Conservation (phyloP, 2,797 vertebrate species). For the Anguilla megastoma region DNA sequence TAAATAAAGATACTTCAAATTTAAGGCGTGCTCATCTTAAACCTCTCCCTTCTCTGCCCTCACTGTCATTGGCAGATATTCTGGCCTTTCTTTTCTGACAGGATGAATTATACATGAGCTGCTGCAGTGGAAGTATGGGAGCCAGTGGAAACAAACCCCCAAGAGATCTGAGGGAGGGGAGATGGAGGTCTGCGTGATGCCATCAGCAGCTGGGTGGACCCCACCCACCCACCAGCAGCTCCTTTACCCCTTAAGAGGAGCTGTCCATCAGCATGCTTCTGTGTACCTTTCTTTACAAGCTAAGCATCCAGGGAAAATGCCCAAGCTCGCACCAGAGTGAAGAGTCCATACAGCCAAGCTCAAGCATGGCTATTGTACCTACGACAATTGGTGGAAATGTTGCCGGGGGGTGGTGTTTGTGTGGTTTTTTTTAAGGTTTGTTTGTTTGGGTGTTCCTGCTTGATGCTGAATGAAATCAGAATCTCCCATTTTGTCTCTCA, state of each 20-base stretch:
- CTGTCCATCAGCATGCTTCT: neutral
- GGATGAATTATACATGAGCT: constrained; percentile 1
- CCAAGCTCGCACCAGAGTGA: neutral
- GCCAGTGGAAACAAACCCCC: neutral
- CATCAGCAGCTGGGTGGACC: neutral
- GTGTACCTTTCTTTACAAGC: neutral
- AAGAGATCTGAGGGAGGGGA: neutral
- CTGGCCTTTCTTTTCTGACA: neutral
- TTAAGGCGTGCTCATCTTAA: neutral
- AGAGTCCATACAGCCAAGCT: neutral
- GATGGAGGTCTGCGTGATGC: neutral
- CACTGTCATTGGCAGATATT: neutral
- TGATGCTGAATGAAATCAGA: constrained; percentile 34
- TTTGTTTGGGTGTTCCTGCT: constrained; percentile 35
- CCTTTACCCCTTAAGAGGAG: neutral
- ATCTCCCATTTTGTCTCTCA: constrained; percentile 48
- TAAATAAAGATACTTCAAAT: neutral
- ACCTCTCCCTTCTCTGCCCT: neutral
- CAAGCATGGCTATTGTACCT: neutral
- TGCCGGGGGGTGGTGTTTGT: neutral
- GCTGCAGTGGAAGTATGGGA: neutral
- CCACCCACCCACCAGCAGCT: neutral
- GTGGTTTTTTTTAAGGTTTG: neutral
- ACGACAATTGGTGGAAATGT: neutral
- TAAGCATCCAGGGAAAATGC: neutral